These are phyloP conservation scores for Thomomys bottae DNA, from an alignment of 2,113 vertebrate genomes.

Conservation along the genomic window DNA sequence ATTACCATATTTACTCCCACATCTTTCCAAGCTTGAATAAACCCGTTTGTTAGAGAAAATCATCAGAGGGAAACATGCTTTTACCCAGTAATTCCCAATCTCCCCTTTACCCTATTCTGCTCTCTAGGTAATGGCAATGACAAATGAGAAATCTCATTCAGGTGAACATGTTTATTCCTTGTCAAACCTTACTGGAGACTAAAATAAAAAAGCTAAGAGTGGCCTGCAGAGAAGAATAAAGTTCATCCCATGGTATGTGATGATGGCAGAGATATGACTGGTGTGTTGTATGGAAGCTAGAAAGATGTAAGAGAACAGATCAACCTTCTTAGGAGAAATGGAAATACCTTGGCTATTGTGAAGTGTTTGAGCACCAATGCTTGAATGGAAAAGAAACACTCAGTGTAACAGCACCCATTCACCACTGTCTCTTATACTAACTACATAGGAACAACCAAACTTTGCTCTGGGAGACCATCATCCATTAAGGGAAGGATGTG, in stretches of 20 bases:
- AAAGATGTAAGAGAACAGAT: not conserved
- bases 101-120: not conserved
- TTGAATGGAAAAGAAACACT: not conserved
- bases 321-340: not conserved
- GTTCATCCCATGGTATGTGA: not conserved
- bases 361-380: not conserved
- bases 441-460: not conserved
- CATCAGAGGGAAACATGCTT: constrained; percentile 28
- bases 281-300: not conserved
- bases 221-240: not conserved
- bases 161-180: not conserved
- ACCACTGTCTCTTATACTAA: not conserved
- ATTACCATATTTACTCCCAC: constrained; percentile 41
- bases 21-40: constrained; percentile 38
- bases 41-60: not conserved
- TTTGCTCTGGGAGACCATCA: not conserved
- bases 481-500: not conserved
- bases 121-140: constrained; percentile 2
- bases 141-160: constrained; percentile 6
- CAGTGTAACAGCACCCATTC: not conserved
- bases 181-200: not conserved
- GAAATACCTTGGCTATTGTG: not conserved
- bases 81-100: not conserved
- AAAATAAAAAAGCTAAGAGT: not conserved
- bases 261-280: not conserved